A percentile compares a stretch with the other conserved stretches of the same genome.
These are phyloP conservation scores for Brachionus calyciflorus DNA, from an alignment of 1,140 invertebrate genomes.

Conservation along the genomic window DNA sequence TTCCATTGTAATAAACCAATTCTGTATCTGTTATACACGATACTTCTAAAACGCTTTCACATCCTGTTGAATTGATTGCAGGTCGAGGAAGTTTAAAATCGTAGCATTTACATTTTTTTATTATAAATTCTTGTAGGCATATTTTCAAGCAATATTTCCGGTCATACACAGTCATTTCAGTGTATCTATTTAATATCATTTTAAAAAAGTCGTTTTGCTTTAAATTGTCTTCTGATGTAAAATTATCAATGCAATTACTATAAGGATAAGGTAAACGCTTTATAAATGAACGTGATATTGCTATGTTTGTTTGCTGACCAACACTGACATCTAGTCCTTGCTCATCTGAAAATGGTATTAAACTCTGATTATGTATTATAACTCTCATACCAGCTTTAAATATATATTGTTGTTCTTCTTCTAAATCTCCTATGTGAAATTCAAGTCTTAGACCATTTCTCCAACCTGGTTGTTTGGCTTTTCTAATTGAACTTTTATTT, in stretches of 20 bases:
- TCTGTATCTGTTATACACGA: neutral
- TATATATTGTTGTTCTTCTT: neutral
- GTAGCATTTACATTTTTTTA: neutral
- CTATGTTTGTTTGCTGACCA: slow-evolving; percentile 8
- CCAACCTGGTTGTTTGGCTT: slow-evolving; percentile 3
- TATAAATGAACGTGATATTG: neutral
- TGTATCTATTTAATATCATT: neutral
- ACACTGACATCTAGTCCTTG: slow-evolving; percentile 10
- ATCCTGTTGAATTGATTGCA: neutral
- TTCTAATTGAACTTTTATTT: neutral
- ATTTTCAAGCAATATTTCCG: neutral
- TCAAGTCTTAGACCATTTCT: slow-evolving; percentile 8
- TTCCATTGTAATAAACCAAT: neutral
- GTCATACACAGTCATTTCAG: neutral
- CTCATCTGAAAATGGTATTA: neutral
- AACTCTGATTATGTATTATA: slow-evolving; percentile 1
- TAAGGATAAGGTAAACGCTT: slow-evolving; percentile 5
- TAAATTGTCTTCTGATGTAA: neutral
- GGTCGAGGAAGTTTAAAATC: neutral
- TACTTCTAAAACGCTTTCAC: neutral
- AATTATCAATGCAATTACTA: neutral
- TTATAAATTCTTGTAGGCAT: slow-evolving; percentile 14
- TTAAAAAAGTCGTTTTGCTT: neutral
- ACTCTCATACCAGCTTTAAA: slow-evolving; percentile 16
- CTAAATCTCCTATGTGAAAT: neutral